phyloP scores from a whole-genome alignment of 1,140 invertebrate genomes.

The Sycophila sp. region DNA sequence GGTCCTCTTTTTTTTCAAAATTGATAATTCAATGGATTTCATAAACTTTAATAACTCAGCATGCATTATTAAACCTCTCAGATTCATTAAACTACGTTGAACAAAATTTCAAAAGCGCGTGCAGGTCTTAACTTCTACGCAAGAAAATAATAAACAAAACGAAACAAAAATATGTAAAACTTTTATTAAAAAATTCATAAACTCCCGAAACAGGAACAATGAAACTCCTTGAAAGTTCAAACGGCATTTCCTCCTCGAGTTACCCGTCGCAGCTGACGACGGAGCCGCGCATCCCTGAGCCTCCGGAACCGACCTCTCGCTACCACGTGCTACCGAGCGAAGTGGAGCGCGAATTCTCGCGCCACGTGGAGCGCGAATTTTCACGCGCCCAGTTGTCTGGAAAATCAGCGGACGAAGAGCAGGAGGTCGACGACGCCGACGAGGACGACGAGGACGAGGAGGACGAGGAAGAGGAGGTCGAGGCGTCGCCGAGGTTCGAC shows the following conservation, averaged over 20 bases:
- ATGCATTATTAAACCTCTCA: too few relatives aligned
- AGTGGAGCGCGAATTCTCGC: slow-evolving; percentile 21
- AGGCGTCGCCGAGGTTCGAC: slow-evolving; percentile 17
- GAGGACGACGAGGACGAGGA: not conserved
- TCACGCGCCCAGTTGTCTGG: not conserved
- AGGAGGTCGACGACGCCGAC: not conserved
- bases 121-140: too few relatives aligned
- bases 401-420: not conserved
- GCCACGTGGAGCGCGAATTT: slow-evolving; percentile 22
- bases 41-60: too few relatives aligned
- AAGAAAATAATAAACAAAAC: too few relatives aligned
- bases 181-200: too few relatives aligned
- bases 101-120: too few relatives aligned
- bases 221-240: not conserved
- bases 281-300: slow-evolving; percentile 11
- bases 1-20: too few relatives aligned
- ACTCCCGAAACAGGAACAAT: too few relatives aligned
- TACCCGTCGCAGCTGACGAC: slow-evolving; percentile 11
- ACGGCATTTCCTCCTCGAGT: not conserved
- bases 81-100: too few relatives aligned
- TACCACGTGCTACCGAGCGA: not conserved
- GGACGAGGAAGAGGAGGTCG: not conserved
- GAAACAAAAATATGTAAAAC: too few relatives aligned
- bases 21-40: too few relatives aligned
- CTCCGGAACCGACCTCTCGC: not conserved